Evolutionary conservation across 92 coral and sea anemone genomes (phyloP).

Genomic region (Epizoanthus stellaris): DNA sequence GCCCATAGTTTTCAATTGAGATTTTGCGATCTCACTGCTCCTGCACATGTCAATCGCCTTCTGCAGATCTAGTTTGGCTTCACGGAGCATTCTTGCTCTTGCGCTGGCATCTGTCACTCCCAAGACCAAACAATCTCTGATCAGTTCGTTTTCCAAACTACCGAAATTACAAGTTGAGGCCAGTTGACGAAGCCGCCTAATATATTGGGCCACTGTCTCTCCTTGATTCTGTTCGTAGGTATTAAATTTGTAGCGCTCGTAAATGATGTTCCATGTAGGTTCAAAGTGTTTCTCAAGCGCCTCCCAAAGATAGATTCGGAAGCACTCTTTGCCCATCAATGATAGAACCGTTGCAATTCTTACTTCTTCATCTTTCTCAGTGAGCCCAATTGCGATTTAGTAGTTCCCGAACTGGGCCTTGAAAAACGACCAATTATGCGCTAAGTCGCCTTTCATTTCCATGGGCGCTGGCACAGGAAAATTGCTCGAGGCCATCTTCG

Average conservation of each 20-base stretch:
- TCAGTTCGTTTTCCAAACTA: conserved; percentile 29
- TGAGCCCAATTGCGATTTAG: conserved; percentile 31
- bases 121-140: conserved; percentile 30
- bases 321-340: conserved; percentile 7
- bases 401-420: conserved; percentile 42
- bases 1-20: neutral
- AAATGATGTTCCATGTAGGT: neutral
- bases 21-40: conserved; percentile 4
- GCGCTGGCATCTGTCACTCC: conserved; percentile 30
- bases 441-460: conserved; percentile 34
- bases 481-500: neutral
- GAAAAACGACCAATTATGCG: conserved; percentile 43
- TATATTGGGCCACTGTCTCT: too few relatives aligned
- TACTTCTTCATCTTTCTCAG: conserved; percentile 7
- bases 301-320: conserved; percentile 16
- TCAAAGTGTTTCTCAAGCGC: neutral
- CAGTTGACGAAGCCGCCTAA: neutral
- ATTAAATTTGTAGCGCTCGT: neutral
- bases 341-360: neutral
- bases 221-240: too few relatives aligned
- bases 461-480: conserved; percentile 33
- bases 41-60: conserved; percentile 36
- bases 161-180: conserved; percentile 41
- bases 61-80: conserved; percentile 22
- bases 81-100: conserved; percentile 25